Conservation (phyloP, 1,140 invertebrate genomes). For the Penaeus vannamei region DNA sequence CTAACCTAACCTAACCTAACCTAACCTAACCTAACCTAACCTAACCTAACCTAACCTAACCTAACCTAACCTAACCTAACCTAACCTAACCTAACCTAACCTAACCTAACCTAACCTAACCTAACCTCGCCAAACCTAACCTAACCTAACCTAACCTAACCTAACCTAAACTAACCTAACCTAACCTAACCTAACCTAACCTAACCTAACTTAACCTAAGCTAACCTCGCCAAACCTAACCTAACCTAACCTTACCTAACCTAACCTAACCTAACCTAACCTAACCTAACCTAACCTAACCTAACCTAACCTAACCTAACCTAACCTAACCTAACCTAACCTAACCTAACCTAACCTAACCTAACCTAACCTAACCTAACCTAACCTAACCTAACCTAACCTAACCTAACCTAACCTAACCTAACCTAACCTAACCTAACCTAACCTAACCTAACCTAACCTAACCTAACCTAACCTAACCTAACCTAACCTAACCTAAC, state of each 20-base stretch:
- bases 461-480: too few species aligned
- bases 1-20: neutral
- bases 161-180: too few species aligned
- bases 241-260: neutral
- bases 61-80: slow-evolving; percentile 6
- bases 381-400: slow-evolving; percentile 12
- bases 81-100: slow-evolving; percentile 12
- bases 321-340: neutral
- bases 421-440: too few species aligned
- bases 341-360: slow-evolving; percentile 7
- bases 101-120: slow-evolving; percentile 6
- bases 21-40: slow-evolving; percentile 6
- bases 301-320: neutral
- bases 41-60: slow-evolving; percentile 11
- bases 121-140: too few species aligned
- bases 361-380: slow-evolving; percentile 12
- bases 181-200: neutral
- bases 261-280: slow-evolving; percentile 7
- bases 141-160: too few species aligned
- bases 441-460: too few species aligned
- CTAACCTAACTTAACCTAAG: neutral
- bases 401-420: too few species aligned
- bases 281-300: neutral
- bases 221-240: slow-evolving; percentile 11
- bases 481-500: too few species aligned